phyloP scores from a whole-genome alignment of 2,888 invertebrate species.

The Zygothrica quintamaculata region DNA sequence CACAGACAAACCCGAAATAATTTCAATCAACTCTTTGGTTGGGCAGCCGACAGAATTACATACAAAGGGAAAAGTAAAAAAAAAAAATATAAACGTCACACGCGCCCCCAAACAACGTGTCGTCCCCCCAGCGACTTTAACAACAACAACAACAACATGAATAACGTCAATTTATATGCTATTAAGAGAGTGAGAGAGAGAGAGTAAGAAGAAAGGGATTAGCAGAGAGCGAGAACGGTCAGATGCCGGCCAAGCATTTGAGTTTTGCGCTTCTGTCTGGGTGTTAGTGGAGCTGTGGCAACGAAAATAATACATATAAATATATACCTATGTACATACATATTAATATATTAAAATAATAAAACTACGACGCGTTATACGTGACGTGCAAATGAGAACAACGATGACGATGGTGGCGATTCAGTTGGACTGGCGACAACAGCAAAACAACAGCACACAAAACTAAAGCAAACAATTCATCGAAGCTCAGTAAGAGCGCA shows the following conservation, averaged over 20 bases:
- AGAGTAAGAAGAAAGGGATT: slow-evolving; percentile 46
- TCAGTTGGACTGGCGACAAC: slow-evolving; percentile 31
- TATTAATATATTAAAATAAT: slow-evolving; percentile 58
- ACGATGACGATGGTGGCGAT: slow-evolving; percentile 43
- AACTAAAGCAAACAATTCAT: slow-evolving; percentile 66
- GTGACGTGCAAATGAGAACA: slow-evolving; percentile 78
- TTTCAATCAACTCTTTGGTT: slow-evolving; percentile 79
- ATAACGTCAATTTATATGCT: slow-evolving; percentile 19
- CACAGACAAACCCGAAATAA: slow-evolving; percentile 63
- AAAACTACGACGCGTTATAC: slow-evolving; percentile 60
- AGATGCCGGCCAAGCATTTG: slow-evolving; percentile 48
- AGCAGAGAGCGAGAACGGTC: slow-evolving; percentile 23
- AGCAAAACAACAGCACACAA: slow-evolving; percentile 33
- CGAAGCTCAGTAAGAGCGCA: slow-evolving; percentile 60
- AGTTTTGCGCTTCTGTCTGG: slow-evolving; percentile 46
- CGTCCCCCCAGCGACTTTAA: slow-evolving; percentile 10
- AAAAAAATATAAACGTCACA: slow-evolving; percentile 70
- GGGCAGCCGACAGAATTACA: slow-evolving; percentile 38
- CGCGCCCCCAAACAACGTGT: slow-evolving; percentile 66
- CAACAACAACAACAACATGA: slow-evolving; percentile 25
- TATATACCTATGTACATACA: too few relatives aligned
- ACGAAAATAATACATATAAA: too few relatives aligned
- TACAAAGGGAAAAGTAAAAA: slow-evolving; percentile 32
- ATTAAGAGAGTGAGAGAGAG: slow-evolving; percentile 23
- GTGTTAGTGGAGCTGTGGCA: slow-evolving; percentile 54